Percentiles rank a stretch among this genome's conserved stretches.
phyloP scores from a whole-genome alignment of 2,888 invertebrate species.

The Scaptomyza polygonia region DNA sequence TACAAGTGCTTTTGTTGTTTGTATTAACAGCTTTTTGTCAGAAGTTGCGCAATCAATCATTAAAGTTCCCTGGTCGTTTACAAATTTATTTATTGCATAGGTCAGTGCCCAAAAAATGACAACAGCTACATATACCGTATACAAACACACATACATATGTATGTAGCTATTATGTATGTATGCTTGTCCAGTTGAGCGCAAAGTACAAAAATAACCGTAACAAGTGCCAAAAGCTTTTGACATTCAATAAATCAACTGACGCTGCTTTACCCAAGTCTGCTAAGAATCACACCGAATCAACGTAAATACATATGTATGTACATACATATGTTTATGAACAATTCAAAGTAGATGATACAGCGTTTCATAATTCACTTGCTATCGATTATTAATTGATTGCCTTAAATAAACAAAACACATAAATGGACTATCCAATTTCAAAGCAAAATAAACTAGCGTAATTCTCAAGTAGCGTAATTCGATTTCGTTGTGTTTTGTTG shows the following conservation, averaged over 20 bases:
- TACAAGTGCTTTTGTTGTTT: background rate
- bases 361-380: background rate
- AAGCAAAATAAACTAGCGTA: background rate
- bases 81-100: constrained; percentile 35
- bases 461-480: constrained; percentile 5
- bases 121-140: background rate
- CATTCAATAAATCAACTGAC: background rate
- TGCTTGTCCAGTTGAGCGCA: background rate
- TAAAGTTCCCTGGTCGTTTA: constrained; percentile 9
- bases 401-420: no score
- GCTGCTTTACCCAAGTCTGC: background rate
- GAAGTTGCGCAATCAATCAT: constrained; percentile 27
- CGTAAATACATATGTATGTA: no score
- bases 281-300: no score
- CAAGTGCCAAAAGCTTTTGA: constrained; percentile 1
- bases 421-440: background rate
- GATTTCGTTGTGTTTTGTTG: background rate
- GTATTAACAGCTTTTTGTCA: constrained; percentile 17
- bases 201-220: constrained; percentile 1
- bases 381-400: background rate
- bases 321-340: no score
- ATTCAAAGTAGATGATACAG: no score
- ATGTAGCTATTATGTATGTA: background rate
- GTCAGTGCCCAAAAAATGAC: constrained; percentile 46
- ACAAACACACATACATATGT: background rate